phyloP scores from a whole-genome alignment of 2,797 vertebrate genomes.

The Channa striata region DNA sequence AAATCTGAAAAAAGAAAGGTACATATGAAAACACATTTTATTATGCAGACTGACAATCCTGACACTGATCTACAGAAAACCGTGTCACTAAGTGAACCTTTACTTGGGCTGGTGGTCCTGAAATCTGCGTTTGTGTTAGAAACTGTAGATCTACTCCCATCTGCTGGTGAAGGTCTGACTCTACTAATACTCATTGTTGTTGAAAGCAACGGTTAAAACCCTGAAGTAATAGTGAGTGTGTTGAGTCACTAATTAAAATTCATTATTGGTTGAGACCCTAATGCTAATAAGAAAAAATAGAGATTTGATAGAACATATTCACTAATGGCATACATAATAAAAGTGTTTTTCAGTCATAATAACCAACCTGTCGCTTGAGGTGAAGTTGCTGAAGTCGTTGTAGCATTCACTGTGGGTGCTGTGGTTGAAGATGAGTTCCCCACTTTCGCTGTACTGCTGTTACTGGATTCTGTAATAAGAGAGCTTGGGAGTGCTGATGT shows the following conservation, averaged over 20 bases:
- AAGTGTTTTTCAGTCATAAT: background rate
- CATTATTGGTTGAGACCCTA: too few relatives aligned
- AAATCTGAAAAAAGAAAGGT: conserved; percentile 15
- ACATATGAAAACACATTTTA: background rate
- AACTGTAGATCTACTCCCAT: conserved; percentile 16
- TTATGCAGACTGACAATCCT: background rate
- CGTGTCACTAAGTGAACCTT: conserved; percentile 11
- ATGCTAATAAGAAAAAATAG: background rate
- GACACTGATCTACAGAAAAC: background rate
- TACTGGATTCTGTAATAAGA: background rate
- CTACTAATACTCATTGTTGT: background rate
- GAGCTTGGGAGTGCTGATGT: background rate
- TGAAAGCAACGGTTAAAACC: too few relatives aligned
- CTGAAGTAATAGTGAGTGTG: background rate
- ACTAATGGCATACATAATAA: background rate
- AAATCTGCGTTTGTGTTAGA: background rate
- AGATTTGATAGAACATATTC: background rate
- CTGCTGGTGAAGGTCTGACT: conserved; percentile 32
- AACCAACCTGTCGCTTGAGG: conserved; percentile 33
- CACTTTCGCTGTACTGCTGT: too few relatives aligned
- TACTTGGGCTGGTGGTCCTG: background rate
- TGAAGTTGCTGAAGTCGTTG: background rate
- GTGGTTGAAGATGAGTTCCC: background rate
- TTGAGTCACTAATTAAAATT: background rate
- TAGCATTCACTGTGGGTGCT: background rate